Evolutionary conservation across 1,140 invertebrate species (phyloP), one percentile per base, ranked within the genome.

Genomic region (Ips nitidus): DNA sequence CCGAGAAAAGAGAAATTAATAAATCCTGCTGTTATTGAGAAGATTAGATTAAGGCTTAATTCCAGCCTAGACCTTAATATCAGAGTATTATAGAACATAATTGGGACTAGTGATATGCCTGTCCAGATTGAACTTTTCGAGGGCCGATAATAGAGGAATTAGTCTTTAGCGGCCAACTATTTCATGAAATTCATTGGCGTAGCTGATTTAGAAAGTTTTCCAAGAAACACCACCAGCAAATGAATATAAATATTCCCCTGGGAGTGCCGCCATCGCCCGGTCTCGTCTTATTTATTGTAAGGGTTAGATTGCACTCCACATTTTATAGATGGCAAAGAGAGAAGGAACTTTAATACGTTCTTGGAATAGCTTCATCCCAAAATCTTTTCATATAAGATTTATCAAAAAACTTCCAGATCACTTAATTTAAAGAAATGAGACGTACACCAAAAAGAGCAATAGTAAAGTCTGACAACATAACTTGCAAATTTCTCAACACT

Each of bases 191-290:
- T 62, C 45, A 52, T 62, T 47, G 52, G 52, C 43, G 43, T n/a
- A 43, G 45, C 39, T 52, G 60, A 39, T 43, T 47, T 8, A 6
- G 36, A 52, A 50, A 52, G 52, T 52, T 50, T 62, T 62, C 60
- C 50, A 52, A 47, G 7, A 62, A 47, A 50, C 38, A 7, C 60
- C 43, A 52, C 43, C 45, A 39, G 39, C 45, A 62, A 62, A 62
- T 39, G 45, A 62, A 62, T 41, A 62, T 62, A 62, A 62, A 62
- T 62, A 62, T 52, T 52, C 60, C 39, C 60, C 43, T 40, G 45
- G 39, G 60, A 62, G 45, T 62, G 39, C 47, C 52, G 37, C 45
- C 3, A 7, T 40, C 7, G 45, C 45, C 22, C 45, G 60, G 60
- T 62, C 40, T 62, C 42, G 60, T 62, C 45, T 52, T 62, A 52